Percentiles rank a stretch among this genome's conserved stretches.
Conservation (phyloP, 2,797 vertebrate species). For the Leuciscus waleckii region DNA sequence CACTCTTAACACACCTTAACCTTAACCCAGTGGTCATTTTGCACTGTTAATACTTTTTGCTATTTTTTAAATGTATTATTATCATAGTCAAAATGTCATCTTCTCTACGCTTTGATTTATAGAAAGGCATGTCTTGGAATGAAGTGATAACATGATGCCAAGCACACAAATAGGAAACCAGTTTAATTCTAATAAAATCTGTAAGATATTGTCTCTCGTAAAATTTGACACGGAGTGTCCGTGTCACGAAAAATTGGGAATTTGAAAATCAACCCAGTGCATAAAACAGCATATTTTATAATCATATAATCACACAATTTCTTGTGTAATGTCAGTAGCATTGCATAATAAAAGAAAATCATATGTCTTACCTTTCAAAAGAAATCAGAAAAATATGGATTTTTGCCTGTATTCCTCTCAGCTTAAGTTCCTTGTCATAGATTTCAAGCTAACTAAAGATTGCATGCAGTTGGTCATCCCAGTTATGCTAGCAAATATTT, state of each 20-base stretch:
- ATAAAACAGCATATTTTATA: not conserved
- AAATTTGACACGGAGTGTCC: not conserved
- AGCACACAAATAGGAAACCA: not conserved
- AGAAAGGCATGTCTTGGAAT: not conserved
- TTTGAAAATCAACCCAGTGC: not conserved
- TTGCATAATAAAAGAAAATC: not conserved
- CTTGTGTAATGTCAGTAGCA: not conserved
- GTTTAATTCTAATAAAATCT: not conserved
- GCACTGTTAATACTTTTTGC: not conserved
- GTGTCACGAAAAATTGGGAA: too few species aligned
- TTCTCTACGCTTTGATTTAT: not conserved
- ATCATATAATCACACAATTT: not conserved
- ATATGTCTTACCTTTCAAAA: constrained; percentile 57
- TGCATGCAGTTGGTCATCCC: constrained; percentile 58
- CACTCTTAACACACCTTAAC: not conserved
- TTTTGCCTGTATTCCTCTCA: constrained; percentile 14
- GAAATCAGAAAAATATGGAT: constrained; percentile 17
- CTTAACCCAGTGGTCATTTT: not conserved
- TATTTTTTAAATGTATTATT: not conserved
- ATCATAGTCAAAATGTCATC: not conserved
- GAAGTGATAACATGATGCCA: not conserved
- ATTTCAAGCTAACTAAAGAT: not conserved
- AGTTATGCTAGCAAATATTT: constrained; percentile 77
- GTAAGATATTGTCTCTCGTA: not conserved
- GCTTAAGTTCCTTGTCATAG: not conserved